Evolutionary conservation across 2,888 invertebrate species (phyloP).

Genomic region (Chouioia cunea): DNA sequence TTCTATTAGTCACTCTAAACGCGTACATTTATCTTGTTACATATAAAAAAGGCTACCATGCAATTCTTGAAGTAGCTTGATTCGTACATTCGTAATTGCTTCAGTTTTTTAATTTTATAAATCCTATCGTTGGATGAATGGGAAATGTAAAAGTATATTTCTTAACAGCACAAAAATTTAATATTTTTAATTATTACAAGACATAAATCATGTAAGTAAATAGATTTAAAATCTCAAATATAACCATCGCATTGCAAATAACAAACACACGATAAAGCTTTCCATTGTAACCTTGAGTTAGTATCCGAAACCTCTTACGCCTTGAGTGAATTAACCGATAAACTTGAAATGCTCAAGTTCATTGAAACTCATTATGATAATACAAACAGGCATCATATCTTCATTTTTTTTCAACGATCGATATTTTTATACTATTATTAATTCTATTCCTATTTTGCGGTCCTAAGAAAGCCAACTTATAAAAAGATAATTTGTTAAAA

Average conservation of each 20-base stretch:
- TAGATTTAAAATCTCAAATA: background rate
- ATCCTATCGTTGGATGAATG: no score
- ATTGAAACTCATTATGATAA: constrained; percentile 40
- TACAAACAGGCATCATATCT: constrained; percentile 13
- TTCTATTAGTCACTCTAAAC: no score
- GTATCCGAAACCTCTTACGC: constrained; percentile 32
- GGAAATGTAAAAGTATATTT: no score
- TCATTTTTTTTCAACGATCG: constrained; percentile 10
- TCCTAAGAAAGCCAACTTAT: no score
- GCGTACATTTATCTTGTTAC: no score
- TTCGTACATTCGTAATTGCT: no score
- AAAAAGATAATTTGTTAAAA: background rate
- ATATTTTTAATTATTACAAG: constrained; percentile 3
- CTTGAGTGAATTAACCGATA: constrained; percentile 40
- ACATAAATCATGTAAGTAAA: constrained; percentile 6
- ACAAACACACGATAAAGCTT: constrained; percentile 30
- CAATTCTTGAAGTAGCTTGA: no score
- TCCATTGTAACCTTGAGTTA: constrained; percentile 26
- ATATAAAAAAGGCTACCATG: no score
- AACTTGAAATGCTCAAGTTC: constrained; percentile 43
- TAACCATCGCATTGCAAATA: constrained; percentile 10
- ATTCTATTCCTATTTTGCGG: no score
- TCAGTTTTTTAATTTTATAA: no score
- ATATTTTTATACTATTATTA: constrained; percentile 2
- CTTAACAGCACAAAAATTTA: background rate